Percentiles rank a stretch among this genome's conserved stretches.
These are phyloP conservation scores for Andrena praecox DNA, from an alignment of 2,888 invertebrate genomes.

Conservation along the genomic window DNA sequence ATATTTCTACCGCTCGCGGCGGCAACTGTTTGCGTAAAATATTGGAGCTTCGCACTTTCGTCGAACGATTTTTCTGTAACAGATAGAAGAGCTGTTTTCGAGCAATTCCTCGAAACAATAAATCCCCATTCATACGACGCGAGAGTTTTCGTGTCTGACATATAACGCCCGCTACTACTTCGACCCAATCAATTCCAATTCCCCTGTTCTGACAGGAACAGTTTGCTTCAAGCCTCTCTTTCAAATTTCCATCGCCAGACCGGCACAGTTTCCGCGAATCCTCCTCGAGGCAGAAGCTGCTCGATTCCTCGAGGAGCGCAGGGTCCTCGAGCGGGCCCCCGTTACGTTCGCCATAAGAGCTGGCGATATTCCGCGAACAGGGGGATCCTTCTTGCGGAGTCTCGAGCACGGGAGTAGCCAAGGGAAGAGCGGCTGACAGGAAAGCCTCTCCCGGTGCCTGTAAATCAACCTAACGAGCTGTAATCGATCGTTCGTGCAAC, in stretches of 20 bases:
- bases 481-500: slow-evolving; percentile 56
- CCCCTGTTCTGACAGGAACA: no score
- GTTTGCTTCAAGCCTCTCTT: no score
- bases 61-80: background rate
- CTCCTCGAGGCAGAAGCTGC: background rate
- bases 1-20: slow-evolving; percentile 10
- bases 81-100: background rate
- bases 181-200: no score
- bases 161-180: no score
- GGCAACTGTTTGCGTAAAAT: slow-evolving; percentile 2
- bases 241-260: no score
- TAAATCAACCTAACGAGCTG: slow-evolving; percentile 62
- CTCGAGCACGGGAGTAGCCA: slow-evolving; percentile 33
- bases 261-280: no score
- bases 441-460: slow-evolving; percentile 42
- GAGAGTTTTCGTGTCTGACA: no score
- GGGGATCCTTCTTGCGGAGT: slow-evolving; percentile 8
- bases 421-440: slow-evolving; percentile 38
- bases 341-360: slow-evolving; percentile 22
- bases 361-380: slow-evolving; percentile 7
- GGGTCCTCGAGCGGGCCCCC: slow-evolving; percentile 9
- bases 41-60: slow-evolving; percentile 17
- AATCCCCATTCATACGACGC: no score
- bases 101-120: no score
- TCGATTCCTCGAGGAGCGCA: slow-evolving; percentile 1